Conservation (phyloP, 53 echinoderm and acorn worm species). For the Holothuria leucospilota region DNA sequence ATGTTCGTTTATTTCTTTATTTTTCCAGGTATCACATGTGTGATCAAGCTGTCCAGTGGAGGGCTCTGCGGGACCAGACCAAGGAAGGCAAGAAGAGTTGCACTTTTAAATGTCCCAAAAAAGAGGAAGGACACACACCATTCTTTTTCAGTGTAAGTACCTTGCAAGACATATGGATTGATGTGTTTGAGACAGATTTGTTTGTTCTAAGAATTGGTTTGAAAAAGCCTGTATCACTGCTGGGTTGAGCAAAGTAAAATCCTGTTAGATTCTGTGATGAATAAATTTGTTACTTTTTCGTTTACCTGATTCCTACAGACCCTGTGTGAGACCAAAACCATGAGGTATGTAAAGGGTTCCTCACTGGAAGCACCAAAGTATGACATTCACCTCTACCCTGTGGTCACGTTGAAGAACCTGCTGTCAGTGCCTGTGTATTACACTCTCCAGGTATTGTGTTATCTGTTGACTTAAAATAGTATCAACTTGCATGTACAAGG, state of each 20-base stretch:
- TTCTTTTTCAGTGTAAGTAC: slow-evolving; percentile 94
- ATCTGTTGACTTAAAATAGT: not conserved
- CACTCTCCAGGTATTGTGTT: slow-evolving; percentile 72
- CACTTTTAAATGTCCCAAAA: slow-evolving; percentile 81
- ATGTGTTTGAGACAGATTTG: too few relatives aligned
- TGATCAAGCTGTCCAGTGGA: slow-evolving; percentile 77
- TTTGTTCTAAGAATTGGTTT: too few relatives aligned
- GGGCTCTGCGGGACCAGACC: slow-evolving; percentile 71
- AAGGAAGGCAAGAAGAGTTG: slow-evolving; percentile 73
- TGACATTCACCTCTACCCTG: slow-evolving; percentile 85
- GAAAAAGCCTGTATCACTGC: too few relatives aligned
- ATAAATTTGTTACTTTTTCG: too few relatives aligned
- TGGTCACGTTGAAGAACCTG: slow-evolving; percentile 84
- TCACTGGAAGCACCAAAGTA: slow-evolving; percentile 91
- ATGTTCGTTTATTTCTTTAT: not conserved
- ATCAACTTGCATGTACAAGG: too few relatives aligned
- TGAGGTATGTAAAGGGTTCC: slow-evolving; percentile 88
- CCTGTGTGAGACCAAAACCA: slow-evolving; percentile 32
- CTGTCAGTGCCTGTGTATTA: slow-evolving; percentile 85
- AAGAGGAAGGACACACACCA: slow-evolving; percentile 84
- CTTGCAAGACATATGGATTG: too few relatives aligned
- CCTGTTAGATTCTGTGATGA: too few relatives aligned
- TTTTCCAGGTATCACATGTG: slow-evolving; percentile 79
- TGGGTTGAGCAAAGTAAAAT: too few relatives aligned
- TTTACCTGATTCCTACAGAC: not conserved